Evolutionary conservation across 2,797 vertebrate genomes (phyloP).

Genomic region (Artibeus lituratus): DNA sequence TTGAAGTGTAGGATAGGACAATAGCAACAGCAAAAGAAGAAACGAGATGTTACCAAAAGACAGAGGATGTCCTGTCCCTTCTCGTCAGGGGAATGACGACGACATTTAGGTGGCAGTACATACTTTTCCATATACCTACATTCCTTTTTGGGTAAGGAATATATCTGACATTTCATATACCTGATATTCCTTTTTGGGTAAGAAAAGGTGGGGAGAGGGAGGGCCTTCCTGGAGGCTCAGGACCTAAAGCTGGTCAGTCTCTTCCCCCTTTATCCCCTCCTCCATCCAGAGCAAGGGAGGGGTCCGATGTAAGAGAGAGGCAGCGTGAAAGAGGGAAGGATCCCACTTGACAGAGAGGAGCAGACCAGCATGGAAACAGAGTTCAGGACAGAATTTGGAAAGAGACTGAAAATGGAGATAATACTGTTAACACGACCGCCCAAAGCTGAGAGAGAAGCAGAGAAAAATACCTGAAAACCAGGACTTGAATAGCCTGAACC

Average conservation of each 20-base stretch:
- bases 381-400: background rate
- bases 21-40: background rate
- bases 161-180: too few species aligned
- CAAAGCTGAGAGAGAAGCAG: background rate
- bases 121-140: background rate
- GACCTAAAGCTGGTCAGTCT: background rate
- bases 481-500: background rate
- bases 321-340: background rate
- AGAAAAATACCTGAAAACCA: background rate
- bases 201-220: background rate
- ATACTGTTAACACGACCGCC: constrained; percentile 14
- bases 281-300: background rate
- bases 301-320: background rate
- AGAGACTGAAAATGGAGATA: background rate
- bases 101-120: background rate
- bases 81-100: background rate
- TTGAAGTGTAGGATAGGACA: constrained; percentile 38
- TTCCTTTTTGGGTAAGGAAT: too few species aligned
- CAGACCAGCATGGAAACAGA: background rate
- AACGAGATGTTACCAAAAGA: background rate
- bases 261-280: background rate
- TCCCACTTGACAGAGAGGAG: background rate
- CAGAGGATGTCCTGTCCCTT: background rate
- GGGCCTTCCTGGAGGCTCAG: background rate
- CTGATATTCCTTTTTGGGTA: background rate